Evolutionary conservation across 2,113 vertebrate genomes (phyloP), one percentile per base, ranked within the genome.

Genomic region (Salvelinus fontinalis): DNA sequence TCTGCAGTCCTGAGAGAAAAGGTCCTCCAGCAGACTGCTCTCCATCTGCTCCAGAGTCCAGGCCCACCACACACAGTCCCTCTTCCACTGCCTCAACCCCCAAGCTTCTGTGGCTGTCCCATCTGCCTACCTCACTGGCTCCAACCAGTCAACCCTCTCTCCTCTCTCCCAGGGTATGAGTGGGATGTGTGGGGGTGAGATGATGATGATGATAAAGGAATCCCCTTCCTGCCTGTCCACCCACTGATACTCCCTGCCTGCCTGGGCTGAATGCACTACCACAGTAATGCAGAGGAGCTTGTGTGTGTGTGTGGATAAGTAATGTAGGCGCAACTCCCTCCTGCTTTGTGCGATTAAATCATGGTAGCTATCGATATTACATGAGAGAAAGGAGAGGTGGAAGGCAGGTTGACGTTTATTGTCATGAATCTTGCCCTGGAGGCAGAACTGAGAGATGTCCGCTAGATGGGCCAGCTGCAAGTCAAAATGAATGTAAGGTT

Each of bases 51-150:
- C 26, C 64, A 66, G 26, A 12, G n/a, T 24, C 54, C n/a, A 64
- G 60, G 26, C 64, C 59, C 29, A 64, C 6, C 60, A 59, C 70
- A 59, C 70, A 59, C 49, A 31, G 26, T 22, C 70, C 16, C 54
- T 77, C 59, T 80, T 79, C 51, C 27, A 70, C 83, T 70, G 76
- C 78, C 70, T 80, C 71, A 75, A 68, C 84, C 78, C 82, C 76
- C 71, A 73, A 78, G 82, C 81, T 81, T 85, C 83, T 76, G 70
- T 22, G 60, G 79, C 84, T 79, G 77, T 73, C 77, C 90, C 89
- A 89, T 92, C 87, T 92, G 89, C 85, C 85, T 78, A 83, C 81
- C 70, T 79, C 24, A 22, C 59, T 62, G 82, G 66, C 75, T 80
- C 76, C 70, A 82, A 76, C 78, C 81, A 82, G 72, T 75, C 68